These are phyloP conservation scores for Tipula helvola DNA, from an alignment of 2,888 invertebrate genomes.

Conservation along the genomic window DNA sequence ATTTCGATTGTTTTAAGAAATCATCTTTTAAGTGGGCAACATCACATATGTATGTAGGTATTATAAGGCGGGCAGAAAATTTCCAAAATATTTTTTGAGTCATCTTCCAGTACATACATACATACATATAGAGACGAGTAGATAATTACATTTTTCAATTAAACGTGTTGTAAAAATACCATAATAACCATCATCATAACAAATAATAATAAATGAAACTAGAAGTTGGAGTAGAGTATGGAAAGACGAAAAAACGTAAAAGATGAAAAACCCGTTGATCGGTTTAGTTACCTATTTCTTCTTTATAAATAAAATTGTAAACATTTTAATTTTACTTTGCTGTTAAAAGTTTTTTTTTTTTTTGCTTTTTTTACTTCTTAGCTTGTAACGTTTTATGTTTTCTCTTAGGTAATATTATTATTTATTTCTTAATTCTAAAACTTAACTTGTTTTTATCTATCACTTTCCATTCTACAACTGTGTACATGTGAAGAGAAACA, in stretches of 20 bases:
- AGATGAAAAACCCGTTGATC: constrained; percentile 10
- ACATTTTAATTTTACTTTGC: background rate
- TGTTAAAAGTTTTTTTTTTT: background rate
- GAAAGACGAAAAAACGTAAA: background rate
- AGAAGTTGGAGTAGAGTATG: background rate
- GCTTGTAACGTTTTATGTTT: background rate
- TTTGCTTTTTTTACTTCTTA: background rate
- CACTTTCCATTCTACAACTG: background rate
- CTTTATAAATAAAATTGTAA: background rate
- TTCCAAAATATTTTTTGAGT: background rate
- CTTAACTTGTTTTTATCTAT: background rate
- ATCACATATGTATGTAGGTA: background rate
- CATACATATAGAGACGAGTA: too few relatives aligned
- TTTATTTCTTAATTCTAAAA: constrained; percentile 4
- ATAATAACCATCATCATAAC: background rate
- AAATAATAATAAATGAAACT: background rate
- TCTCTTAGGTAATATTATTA: constrained; percentile 4
- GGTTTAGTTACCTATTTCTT: constrained; percentile 11
- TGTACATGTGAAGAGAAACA: background rate
- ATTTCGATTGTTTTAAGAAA: background rate
- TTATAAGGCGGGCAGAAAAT: background rate
- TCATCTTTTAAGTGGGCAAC: background rate
- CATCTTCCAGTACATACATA: background rate
- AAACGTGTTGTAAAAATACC: background rate
- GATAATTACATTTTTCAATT: background rate